Evolutionary conservation across 2,888 invertebrate species (phyloP).

Genomic region (Phyto melanocephala): DNA sequence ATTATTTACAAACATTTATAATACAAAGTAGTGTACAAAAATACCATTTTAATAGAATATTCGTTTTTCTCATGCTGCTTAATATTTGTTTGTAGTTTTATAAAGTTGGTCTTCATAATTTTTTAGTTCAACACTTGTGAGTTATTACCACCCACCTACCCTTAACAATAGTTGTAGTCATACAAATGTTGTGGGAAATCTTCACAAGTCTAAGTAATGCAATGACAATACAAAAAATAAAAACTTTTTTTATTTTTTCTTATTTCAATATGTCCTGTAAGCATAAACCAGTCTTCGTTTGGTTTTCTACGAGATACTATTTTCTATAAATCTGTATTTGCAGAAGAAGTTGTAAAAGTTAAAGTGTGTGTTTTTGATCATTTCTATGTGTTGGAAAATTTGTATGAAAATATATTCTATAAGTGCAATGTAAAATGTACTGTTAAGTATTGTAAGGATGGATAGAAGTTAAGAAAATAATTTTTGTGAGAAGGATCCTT

Average conservation of each 20-base stretch:
- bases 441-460: too few relatives aligned
- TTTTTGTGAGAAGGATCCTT: too few relatives aligned
- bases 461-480: too few relatives aligned
- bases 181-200: conserved; percentile 22
- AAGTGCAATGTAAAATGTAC: neutral
- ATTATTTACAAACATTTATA: too few relatives aligned
- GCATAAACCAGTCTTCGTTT: conserved; percentile 25
- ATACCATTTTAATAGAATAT: too few relatives aligned
- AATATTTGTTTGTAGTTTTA: too few relatives aligned
- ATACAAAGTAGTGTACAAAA: too few relatives aligned
- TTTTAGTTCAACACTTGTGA: neutral
- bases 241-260: neutral
- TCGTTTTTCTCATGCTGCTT: too few relatives aligned
- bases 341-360: neutral
- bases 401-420: neutral
- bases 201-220: neutral
- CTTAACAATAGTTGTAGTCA: too few relatives aligned
- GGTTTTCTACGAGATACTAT: conserved; percentile 21
- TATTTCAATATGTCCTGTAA: conserved; percentile 1
- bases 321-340: neutral
- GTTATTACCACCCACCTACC: too few relatives aligned
- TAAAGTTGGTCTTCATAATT: neutral
- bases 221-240: neutral
- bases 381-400: neutral
- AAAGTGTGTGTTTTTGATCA: neutral